These are phyloP conservation scores for Leptinotarsa defecta DNA, from an alignment of 1,140 invertebrate genomes.

Conservation along the genomic window DNA sequence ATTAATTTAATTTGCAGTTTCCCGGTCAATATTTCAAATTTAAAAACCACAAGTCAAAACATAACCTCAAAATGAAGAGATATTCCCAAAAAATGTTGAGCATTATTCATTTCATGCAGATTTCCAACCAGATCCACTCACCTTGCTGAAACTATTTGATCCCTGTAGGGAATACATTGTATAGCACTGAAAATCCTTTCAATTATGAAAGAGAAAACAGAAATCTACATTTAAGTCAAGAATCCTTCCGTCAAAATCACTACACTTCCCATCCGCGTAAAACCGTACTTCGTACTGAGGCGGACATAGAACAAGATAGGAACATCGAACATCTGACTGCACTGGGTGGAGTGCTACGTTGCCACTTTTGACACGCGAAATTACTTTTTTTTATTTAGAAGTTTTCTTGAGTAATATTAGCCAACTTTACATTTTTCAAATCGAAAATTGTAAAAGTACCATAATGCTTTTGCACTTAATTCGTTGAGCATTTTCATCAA, in stretches of 20 bases:
- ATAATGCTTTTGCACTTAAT: too few species aligned
- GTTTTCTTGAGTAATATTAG: too few species aligned
- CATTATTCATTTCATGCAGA: neutral
- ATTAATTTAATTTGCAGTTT: too few species aligned
- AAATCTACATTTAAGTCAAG: conserved; percentile 12
- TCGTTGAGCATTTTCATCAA: too few species aligned
- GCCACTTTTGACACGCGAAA: neutral
- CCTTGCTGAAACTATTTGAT: conserved; percentile 20
- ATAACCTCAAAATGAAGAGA: conserved; percentile 11
- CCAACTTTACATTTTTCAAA: too few species aligned
- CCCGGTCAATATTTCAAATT: neutral
- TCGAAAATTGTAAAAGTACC: too few species aligned
- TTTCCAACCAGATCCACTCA: neutral
- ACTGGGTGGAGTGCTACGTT: conserved; percentile 1
- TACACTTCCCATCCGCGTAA: conserved; percentile 10
- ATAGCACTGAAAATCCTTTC: conserved; percentile 18
- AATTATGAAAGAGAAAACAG: neutral
- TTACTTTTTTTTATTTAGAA: too few species aligned
- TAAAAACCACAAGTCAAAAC: neutral
- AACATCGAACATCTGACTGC: conserved; percentile 11
- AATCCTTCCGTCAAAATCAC: neutral
- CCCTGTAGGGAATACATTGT: conserved; percentile 24
- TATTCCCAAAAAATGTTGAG: conserved; percentile 12
- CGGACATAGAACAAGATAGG: neutral
- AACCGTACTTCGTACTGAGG: neutral